A percentile compares a stretch with the other conserved stretches of the same genome.
Conservation (phyloP, 2,797 vertebrate species). For the Merluccius polli region DNA sequence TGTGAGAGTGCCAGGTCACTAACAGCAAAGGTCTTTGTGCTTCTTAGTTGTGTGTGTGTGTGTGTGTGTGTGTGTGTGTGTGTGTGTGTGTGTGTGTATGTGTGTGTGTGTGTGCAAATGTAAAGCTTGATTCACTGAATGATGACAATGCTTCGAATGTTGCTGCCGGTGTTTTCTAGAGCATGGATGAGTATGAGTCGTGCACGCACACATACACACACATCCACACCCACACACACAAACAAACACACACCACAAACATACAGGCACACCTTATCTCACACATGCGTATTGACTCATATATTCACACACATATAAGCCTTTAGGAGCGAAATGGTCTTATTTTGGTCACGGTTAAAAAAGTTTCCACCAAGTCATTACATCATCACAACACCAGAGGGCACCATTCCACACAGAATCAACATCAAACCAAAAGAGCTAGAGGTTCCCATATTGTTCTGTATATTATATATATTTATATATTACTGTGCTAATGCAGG, state of each 20-base stretch:
- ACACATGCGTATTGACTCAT: neutral
- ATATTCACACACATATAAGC: neutral
- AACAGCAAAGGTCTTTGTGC: neutral
- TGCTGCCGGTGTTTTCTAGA: neutral
- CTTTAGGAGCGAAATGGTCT: conserved; percentile 58
- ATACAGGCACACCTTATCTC: conserved; percentile 18
- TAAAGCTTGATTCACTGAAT: neutral
- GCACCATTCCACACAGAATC: conserved; percentile 75
- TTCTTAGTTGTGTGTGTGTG: neutral
- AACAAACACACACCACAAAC: conserved; percentile 3
- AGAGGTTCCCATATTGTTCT: conserved; percentile 71
- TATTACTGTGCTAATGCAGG: conserved; percentile 81
- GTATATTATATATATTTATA: conserved; percentile 62
- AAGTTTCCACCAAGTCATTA: conserved; percentile 65
- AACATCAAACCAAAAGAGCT: conserved; percentile 74
- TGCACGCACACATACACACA: neutral
- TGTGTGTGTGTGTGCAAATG: conserved; percentile 17
- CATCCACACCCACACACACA: too few species aligned
- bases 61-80: neutral
- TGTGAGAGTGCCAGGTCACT: neutral
- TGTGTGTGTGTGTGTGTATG: conserved; percentile 20
- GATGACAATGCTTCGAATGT: neutral
- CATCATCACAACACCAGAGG: conserved; percentile 75
- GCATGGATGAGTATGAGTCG: conserved; percentile 11
- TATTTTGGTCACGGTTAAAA: conserved; percentile 70